Evolutionary conservation across 2,888 invertebrate genomes (phyloP), one percentile per base, ranked within the genome.

Genomic region (Leucophenga maculata): DNA sequence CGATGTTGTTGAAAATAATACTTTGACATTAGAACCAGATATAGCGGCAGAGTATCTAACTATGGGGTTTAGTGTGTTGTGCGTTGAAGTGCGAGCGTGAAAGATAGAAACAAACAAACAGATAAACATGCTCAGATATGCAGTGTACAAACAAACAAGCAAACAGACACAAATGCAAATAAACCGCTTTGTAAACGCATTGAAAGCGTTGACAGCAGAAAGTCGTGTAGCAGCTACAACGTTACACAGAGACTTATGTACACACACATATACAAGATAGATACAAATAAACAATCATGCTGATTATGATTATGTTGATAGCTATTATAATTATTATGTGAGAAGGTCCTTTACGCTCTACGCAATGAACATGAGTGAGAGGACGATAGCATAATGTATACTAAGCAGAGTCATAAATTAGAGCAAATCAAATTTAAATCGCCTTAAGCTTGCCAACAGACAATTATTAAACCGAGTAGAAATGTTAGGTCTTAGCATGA

Each of bases 1-100:
- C 62, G 26, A 46, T 64, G 48, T 64, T 64, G 62, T 64, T 48
- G 22, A 64, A 20, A 46, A 48, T 64, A 64, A 64, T 64, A 22
- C 62, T 64, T 64, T 48, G 62, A 46, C 39, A 26, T 48, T 39
- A 39, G 4, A 16, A 50, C 6, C 50, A 16, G 16, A 50, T 1
- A 3, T 3, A 46, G 3, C 13, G 46, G 20, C 44, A 39, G 20
- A 62, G 50, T 50, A 50, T n/a, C 50, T 18, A 50, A 50, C 50
- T 18, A 46, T n/a, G 6, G 46, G n/a, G 46, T 46, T 14, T n/a
- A 46, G 26, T 3, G 26, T 26, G 26, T 26, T 26, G 26, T 26
- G 26, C 26, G 26, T 46, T 13, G 1, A 46, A 14, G 50, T 2
- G 50, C 13, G 16, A 16, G 50, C 1, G 50, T 50, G 50, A 13